A percentile compares a stretch with the other conserved stretches of the same genome.
Conservation (phyloP, 1,140 invertebrate genomes). For the Rhagoletis zephyria region DNA sequence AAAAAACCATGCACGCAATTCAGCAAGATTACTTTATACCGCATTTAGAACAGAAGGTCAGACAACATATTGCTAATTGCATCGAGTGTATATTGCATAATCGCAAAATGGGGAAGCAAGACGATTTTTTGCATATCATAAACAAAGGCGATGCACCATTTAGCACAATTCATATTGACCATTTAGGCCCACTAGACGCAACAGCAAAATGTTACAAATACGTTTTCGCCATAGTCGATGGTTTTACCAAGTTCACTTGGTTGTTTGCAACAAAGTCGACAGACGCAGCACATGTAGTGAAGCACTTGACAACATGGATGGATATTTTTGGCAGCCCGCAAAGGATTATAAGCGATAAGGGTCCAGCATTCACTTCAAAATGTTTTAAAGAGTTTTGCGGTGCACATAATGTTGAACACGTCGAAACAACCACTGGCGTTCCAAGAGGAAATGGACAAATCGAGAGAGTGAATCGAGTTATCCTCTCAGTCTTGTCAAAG, state of each 20-base stretch:
- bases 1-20: conserved; percentile 61
- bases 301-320: too few relatives aligned
- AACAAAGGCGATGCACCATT: conserved; percentile 57
- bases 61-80: conserved; percentile 65
- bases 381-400: conserved; percentile 54
- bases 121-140: conserved; percentile 65
- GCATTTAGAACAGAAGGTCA: conserved; percentile 65
- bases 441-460: conserved; percentile 58
- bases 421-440: conserved; percentile 61
- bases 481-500: conserved; percentile 16
- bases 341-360: conserved; percentile 67
- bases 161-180: not conserved
- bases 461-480: not conserved
- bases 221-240: conserved; percentile 69
- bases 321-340: conserved; percentile 66
- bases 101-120: conserved; percentile 68
- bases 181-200: conserved; percentile 66
- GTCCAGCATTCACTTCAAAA: conserved; percentile 68
- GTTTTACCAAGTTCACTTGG: conserved; percentile 73
- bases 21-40: conserved; percentile 70
- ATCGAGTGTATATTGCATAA: conserved; percentile 59
- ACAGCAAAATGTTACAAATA: conserved; percentile 71
- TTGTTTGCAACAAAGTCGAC: conserved; percentile 63
- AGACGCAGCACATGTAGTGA: too few relatives aligned
- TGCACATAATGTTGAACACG: conserved; percentile 59